These are phyloP conservation scores for Arctopsyche grandis DNA, from an alignment of 1,140 invertebrate species.

Conservation along the genomic window DNA sequence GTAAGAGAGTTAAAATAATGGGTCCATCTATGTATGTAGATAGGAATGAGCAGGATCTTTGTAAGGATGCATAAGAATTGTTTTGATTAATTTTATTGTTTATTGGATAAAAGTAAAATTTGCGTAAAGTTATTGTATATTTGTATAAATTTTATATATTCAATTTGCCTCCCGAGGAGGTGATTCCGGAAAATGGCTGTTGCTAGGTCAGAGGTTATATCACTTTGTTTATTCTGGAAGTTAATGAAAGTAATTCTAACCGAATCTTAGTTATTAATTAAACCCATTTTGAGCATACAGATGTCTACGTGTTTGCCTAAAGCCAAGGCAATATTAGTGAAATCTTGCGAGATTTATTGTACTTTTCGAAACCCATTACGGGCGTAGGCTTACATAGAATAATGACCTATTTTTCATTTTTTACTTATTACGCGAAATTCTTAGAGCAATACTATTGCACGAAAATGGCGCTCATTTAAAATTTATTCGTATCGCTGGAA, in stretches of 20 bases:
- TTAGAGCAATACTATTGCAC: not conserved
- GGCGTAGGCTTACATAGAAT: not conserved
- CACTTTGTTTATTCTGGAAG: constrained; percentile 21
- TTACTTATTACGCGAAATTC: not conserved
- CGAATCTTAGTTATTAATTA: constrained; percentile 32
- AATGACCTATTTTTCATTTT: constrained; percentile 27
- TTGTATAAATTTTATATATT: too few relatives aligned
- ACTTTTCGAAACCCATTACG: not conserved
- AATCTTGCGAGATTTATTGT: constrained; percentile 6
- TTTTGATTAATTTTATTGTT: too few relatives aligned
- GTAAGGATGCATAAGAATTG: too few relatives aligned
- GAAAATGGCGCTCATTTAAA: not conserved
- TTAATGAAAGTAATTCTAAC: constrained; percentile 27
- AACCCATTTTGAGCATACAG: not conserved
- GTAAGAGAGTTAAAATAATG: too few relatives aligned
- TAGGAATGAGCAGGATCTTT: too few relatives aligned
- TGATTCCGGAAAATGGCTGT: too few relatives aligned
- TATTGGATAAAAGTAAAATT: too few relatives aligned
- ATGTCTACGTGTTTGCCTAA: constrained; percentile 10
- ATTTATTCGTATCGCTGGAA: not conserved
- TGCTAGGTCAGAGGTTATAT: not conserved
- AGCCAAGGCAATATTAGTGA: not conserved
- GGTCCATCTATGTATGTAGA: too few relatives aligned
- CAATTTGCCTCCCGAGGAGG: too few relatives aligned
- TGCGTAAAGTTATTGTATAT: too few relatives aligned